Base-by-base conservation (phyloP, 2,888 invertebrate species). In the Euproctis similis region DNA sequence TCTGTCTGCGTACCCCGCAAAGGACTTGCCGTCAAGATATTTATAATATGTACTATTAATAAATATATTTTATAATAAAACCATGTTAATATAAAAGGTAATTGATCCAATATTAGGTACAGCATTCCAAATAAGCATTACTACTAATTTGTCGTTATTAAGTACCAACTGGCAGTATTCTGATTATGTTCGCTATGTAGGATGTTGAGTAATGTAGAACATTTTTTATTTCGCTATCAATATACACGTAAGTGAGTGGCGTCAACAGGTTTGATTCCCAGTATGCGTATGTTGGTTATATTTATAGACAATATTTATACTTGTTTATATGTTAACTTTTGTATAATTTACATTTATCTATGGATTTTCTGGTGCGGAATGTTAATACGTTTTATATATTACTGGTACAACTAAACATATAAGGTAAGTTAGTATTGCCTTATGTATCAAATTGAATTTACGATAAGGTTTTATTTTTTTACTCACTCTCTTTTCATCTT, bases 71-170 rank as follows among this genome's bases (percentile, higher is more conserved):
- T 4, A 8, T 2, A 12, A 12, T 12, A 9, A 9, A 22, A 6
- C 6, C 6, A 4, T 23, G 2, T 2, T 12, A 12, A n/a, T n/a
- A n/a, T n/a, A n/a, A n/a, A 4, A 14, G 4, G 14, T 14, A 14
- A 14, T 14, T 14, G 14, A 14, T 4, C 14, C 6, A 4, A 14
- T 14, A 14, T 14, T 14, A 42, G 52, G 57, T 46, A 55, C 53
- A 54, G 46, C 36, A 23, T 55, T 59, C 48, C 53, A 50, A 56
- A 61, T 59, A 53, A 28, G 42, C 34, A 19, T 16, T n/a, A n/a
- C n/a, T n/a, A n/a, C 38, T 39, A 39, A 58, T 57, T 53, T 48
- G 44, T 47, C 42, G 45, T 37, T 42, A 51, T 46, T 44, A 41
- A 39, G 14, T n/a, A 2, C 41, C 31, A 42, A 40, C 26, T 48